Evolutionary conservation across 2,113 vertebrate species (phyloP).

Genomic region (Ceratotherium simum): DNA sequence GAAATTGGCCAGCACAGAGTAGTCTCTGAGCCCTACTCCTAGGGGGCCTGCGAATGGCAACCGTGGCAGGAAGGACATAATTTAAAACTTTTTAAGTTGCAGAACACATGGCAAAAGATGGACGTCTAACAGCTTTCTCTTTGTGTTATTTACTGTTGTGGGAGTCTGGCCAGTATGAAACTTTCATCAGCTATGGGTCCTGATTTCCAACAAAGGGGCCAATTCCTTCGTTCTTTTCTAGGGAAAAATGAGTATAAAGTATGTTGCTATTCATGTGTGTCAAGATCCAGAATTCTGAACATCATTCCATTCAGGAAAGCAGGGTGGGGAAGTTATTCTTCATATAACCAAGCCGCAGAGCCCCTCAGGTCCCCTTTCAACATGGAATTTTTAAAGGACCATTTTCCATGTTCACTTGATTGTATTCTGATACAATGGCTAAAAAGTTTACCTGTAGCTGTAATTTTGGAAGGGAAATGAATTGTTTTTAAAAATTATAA

Average conservation of each 20-base stretch:
- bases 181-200: background rate
- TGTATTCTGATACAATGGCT: background rate
- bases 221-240: background rate
- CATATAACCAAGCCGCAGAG: background rate
- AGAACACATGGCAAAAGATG: background rate
- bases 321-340: background rate
- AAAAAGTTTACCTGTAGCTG: background rate
- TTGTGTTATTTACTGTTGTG: background rate
- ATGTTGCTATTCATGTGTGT: background rate
- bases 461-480: background rate
- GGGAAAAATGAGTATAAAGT: background rate
- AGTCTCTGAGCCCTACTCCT: background rate
- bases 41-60: background rate
- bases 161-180: background rate
- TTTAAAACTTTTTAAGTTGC: background rate
- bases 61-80: background rate
- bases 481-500: constrained; percentile 8
- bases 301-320: background rate
- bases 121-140: background rate
- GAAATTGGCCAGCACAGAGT: background rate
- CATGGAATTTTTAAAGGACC: background rate
- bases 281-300: background rate
- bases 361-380: background rate
- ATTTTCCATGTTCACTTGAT: background rate
- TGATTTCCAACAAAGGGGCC: background rate